Percentiles rank a stretch among this genome's conserved stretches.
Conservation (phyloP, 2,888 invertebrate genomes). For the Caenorhabditis macrosperma region DNA sequence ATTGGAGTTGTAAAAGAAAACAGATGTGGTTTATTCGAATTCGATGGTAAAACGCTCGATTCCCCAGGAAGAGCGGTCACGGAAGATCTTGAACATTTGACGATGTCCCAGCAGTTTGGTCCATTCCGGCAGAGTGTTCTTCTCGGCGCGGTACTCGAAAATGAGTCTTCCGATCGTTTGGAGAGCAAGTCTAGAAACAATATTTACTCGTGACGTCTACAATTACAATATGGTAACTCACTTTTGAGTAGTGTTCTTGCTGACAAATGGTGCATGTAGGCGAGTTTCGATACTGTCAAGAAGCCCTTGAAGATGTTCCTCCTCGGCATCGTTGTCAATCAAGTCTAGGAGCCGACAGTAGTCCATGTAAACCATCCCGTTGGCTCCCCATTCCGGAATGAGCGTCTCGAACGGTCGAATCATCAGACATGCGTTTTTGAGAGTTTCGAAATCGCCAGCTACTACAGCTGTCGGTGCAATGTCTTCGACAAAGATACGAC, state of each 20-base stretch:
- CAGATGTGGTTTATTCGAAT: constrained; percentile 20
- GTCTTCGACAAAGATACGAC: constrained; percentile 61
- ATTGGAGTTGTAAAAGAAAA: neutral
- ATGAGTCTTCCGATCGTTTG: constrained; percentile 52
- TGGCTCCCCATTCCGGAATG: constrained; percentile 67
- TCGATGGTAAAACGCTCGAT: constrained; percentile 49
- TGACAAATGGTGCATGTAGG: constrained; percentile 57
- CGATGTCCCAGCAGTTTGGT: constrained; percentile 40
- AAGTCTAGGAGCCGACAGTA: constrained; percentile 48
- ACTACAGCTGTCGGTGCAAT: constrained; percentile 68
- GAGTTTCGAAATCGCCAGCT: constrained; percentile 48
- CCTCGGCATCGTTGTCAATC: constrained; percentile 42
- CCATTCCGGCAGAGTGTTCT: constrained; percentile 41
- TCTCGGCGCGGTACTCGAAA: constrained; percentile 47
- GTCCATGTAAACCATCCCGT: constrained; percentile 67
- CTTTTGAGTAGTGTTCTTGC: constrained; percentile 40
- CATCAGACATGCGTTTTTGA: constrained; percentile 48
- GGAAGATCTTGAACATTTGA: constrained; percentile 52
- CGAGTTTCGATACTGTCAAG: constrained; percentile 52
- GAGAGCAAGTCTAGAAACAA: constrained; percentile 44
- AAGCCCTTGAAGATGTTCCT: constrained; percentile 17
- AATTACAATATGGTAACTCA: neutral
- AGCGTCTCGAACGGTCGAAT: constrained; percentile 55
- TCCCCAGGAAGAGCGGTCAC: constrained; percentile 43
- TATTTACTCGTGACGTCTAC: no score